Conservation (phyloP, 1,140 invertebrate genomes). For the Nephila pilipes region DNA sequence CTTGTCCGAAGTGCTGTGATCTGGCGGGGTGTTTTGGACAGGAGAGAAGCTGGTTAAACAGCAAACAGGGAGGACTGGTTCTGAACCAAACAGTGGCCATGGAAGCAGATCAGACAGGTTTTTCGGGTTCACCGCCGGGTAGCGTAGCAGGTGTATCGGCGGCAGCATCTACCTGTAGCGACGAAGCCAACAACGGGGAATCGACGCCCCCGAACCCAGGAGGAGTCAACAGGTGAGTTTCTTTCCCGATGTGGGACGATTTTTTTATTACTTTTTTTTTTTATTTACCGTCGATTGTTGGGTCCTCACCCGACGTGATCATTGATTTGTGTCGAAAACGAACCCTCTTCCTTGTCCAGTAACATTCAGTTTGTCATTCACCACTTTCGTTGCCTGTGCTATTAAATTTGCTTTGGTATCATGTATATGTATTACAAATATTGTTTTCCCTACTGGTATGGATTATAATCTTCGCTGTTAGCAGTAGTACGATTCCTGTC, state of each 20-base stretch:
- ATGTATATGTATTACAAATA: too few relatives aligned
- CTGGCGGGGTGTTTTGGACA: constrained; percentile 47
- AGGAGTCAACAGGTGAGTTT: constrained; percentile 62
- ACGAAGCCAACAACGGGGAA: constrained; percentile 57
- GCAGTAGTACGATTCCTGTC: too few relatives aligned
- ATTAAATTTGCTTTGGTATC: too few relatives aligned
- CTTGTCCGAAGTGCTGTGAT: constrained; percentile 36
- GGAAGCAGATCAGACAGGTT: constrained; percentile 75
- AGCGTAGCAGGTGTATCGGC: constrained; percentile 70
- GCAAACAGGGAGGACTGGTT: constrained; percentile 73
- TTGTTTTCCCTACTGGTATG: too few relatives aligned
- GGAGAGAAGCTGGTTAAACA: constrained; percentile 35
- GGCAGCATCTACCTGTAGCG: constrained; percentile 26
- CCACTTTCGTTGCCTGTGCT: neutral
- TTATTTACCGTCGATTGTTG: neutral
- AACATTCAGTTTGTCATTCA: neutral
- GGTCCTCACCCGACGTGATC: neutral
- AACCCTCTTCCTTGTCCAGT: neutral
- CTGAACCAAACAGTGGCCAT: constrained; percentile 41
- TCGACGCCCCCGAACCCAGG: constrained; percentile 66
- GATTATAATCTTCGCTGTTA: too few relatives aligned
- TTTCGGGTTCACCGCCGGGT: constrained; percentile 73
- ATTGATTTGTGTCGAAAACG: neutral
- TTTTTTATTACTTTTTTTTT: constrained; percentile 21
- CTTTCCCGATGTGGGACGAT: constrained; percentile 43